Conservation (phyloP, 2,113 vertebrate genomes). For the Alethe castanea region DNA sequence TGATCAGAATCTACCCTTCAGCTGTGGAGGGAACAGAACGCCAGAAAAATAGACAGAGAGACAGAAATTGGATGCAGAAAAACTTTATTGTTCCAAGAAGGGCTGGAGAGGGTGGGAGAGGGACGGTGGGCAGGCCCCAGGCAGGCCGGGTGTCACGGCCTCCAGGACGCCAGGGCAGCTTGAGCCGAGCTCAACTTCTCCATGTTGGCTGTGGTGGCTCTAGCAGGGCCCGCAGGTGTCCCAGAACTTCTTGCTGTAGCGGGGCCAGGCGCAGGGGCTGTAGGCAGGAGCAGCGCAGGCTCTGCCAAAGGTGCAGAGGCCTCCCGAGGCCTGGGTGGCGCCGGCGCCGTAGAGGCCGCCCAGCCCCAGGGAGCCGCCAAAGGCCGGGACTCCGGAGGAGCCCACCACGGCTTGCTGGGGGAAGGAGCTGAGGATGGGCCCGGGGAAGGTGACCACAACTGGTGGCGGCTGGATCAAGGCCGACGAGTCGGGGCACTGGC, state of each 20-base stretch:
- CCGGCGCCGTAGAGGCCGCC: too few species aligned
- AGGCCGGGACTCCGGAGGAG: too few species aligned
- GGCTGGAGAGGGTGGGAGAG: accelerated
- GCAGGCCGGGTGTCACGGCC: not conserved
- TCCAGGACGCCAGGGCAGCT: not conserved
- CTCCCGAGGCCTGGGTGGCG: not conserved
- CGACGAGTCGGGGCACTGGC: too few species aligned
- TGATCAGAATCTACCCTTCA: accelerated
- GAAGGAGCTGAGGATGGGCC: conserved; percentile 50
- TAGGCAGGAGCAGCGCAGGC: not conserved
- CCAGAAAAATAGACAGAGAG: accelerated
- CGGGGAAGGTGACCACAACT: conserved; percentile 11
- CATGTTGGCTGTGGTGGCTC: not conserved
- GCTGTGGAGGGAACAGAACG: accelerated
- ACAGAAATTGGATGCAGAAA: accelerated
- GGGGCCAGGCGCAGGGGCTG: not conserved
- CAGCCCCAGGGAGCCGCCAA: too few species aligned
- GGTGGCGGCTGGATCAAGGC: too few species aligned
- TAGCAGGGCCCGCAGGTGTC: not conserved
- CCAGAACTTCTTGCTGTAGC: not conserved
- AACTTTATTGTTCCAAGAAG: accelerated
- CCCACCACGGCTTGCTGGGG: not conserved
- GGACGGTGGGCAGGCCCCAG: accelerated
- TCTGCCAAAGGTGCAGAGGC: not conserved
- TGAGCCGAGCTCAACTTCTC: not conserved